These are phyloP conservation scores for Ormia ochracea DNA, from an alignment of 2,888 invertebrate species.

Conservation along the genomic window DNA sequence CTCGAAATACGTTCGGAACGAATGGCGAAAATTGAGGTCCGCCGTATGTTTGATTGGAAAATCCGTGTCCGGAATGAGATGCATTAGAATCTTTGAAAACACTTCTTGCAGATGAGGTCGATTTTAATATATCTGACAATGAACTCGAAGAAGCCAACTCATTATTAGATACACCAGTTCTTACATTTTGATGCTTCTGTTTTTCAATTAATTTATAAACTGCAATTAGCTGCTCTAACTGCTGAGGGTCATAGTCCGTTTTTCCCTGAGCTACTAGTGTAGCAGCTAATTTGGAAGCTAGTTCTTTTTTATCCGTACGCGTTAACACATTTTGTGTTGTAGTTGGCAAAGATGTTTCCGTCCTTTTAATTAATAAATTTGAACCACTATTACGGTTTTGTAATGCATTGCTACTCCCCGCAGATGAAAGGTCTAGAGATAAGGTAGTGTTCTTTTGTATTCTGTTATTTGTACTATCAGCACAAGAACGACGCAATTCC, in stretches of 20 bases:
- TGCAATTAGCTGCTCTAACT: constrained; percentile 87
- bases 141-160: constrained; percentile 50
- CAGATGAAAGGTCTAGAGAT: neutral
- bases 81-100: neutral
- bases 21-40: neutral
- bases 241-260: constrained; percentile 87
- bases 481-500: neutral
- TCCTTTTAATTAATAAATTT: neutral
- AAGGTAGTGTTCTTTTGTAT: neutral
- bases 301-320: constrained; percentile 77
- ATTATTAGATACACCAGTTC: neutral
- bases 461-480: neutral
- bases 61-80: neutral
- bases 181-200: constrained; percentile 67
- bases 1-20: neutral
- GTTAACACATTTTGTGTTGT: constrained; percentile 62
- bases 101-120: constrained; percentile 35
- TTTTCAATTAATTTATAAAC: constrained; percentile 78
- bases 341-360: neutral
- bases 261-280: constrained; percentile 89
- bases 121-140: constrained; percentile 65
- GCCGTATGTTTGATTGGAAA: neutral
- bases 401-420: neutral
- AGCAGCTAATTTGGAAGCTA: constrained; percentile 85
- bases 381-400: neutral